These are phyloP conservation scores for Sinocyclocheilus anophthalmus DNA, from an alignment of 2,113 vertebrate genomes.

Conservation along the genomic window DNA sequence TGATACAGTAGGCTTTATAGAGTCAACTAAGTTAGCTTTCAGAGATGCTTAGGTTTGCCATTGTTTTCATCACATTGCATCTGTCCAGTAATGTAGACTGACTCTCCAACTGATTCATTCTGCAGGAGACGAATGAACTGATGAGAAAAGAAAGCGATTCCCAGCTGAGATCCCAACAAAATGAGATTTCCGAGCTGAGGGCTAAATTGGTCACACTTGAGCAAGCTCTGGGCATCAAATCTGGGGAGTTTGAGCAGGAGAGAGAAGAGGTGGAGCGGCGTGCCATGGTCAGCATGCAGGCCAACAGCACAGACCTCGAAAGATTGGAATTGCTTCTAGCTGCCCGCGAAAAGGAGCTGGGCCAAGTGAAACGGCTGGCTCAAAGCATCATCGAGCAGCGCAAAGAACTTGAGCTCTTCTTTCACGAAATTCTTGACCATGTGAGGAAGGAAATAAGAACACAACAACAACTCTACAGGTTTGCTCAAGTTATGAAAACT, in stretches of 20 bases:
- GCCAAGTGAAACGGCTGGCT: conserved; percentile 76
- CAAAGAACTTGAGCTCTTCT: conserved; percentile 84
- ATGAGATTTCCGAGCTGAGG: conserved; percentile 71
- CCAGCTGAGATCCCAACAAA: conserved; percentile 73
- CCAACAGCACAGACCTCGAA: conserved; percentile 70
- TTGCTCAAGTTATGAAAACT: not conserved
- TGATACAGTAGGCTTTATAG: too few relatives aligned
- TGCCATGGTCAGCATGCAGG: conserved; percentile 63
- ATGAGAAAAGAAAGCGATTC: conserved; percentile 76
- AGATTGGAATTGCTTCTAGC: conserved; percentile 79
- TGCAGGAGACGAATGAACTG: conserved; percentile 78
- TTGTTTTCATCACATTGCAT: not conserved
- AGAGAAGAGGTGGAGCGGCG: conserved; percentile 59
- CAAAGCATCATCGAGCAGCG: conserved; percentile 78
- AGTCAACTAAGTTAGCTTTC: not conserved
- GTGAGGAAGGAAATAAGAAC: conserved; percentile 80
- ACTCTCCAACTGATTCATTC: not conserved
- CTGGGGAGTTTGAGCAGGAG: conserved; percentile 67
- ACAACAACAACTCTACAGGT: conserved; percentile 74
- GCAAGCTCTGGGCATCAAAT: conserved; percentile 63
- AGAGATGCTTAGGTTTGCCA: not conserved
- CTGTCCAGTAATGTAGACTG: not conserved
- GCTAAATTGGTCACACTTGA: conserved; percentile 75
- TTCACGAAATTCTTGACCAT: conserved; percentile 79
- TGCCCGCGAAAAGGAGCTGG: conserved; percentile 80